Conservation (phyloP, 2,888 invertebrate genomes). For the Macrosoma leucophasiata region DNA sequence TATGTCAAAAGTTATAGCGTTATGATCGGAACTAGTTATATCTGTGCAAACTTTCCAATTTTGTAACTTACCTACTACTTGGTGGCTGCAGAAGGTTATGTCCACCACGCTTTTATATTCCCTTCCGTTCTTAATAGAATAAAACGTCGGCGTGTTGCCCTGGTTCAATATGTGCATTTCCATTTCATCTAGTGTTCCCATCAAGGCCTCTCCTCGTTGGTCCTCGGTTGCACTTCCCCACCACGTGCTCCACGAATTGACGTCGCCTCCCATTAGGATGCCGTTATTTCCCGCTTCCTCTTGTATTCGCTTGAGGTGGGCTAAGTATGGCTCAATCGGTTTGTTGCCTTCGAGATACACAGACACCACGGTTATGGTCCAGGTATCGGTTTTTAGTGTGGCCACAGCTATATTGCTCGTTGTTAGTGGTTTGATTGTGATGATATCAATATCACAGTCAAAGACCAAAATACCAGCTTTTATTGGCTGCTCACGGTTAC, state of each 20-base stretch:
- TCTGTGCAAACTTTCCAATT: slow-evolving; percentile 13
- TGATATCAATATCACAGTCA: background rate
- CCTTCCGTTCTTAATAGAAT: slow-evolving; percentile 8
- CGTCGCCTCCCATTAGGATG: slow-evolving; percentile 23
- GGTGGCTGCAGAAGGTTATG: slow-evolving; percentile 14
- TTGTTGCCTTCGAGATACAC: slow-evolving; percentile 9
- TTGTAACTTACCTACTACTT: background rate
- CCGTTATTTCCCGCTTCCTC: slow-evolving; percentile 1
- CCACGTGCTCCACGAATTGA: slow-evolving; percentile 23
- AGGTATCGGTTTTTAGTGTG: background rate
- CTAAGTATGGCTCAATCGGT: slow-evolving; percentile 11
- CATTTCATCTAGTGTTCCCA: slow-evolving; percentile 10
- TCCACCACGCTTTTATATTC: slow-evolving; percentile 13
- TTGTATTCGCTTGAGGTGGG: background rate
- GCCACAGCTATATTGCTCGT: slow-evolving; percentile 7
- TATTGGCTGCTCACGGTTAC: background rate
- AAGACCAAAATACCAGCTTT: slow-evolving; percentile 7
- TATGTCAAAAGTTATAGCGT: background rate
- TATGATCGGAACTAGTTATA: slow-evolving; percentile 8
- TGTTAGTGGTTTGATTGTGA: background rate
- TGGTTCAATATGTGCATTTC: slow-evolving; percentile 15
- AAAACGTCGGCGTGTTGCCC: slow-evolving; percentile 18
- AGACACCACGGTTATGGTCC: slow-evolving; percentile 4
- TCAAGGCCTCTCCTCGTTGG: slow-evolving; percentile 14
- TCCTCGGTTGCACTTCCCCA: slow-evolving; percentile 21